Evolutionary conservation across 2,888 invertebrate genomes (phyloP), one percentile per base, ranked within the genome.

Genomic region (Scaptomyza tumidula): DNA sequence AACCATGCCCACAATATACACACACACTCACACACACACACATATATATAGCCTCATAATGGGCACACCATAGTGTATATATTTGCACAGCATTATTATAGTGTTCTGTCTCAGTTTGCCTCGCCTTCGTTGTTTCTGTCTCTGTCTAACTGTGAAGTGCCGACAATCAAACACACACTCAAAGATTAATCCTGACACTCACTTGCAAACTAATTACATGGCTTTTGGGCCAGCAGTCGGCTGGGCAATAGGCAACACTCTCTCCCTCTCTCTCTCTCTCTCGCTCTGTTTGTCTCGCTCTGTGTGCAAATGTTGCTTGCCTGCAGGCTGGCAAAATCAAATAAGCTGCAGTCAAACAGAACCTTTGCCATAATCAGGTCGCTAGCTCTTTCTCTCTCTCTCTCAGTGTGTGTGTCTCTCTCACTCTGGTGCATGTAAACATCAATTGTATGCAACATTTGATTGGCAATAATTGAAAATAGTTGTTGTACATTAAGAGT

Each of bases 381-480:
- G 84, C 69, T 9, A 41, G 24, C 31, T 14, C 16, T 31, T 13
- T 4, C 31, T 0, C 43, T 13, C 9, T 9, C 49, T 13, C n/a
- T 35, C 35, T 9, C 14, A 0, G 29, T 31, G 2, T 6, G 6
- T 46, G 14, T 14, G 2, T 16, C 14, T 11, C 4, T n/a, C 35
- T 11, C 19, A 39, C 14, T 48, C 19, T 58, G 60, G 59, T 68
- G 86, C 88, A 80, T 85, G 82, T 88, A 88, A 87, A 89, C 89
- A 89, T 83, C 89, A 83, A 86, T 87, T 88, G 88, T 89, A 89
- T 86, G 91, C 90, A 89, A 86, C 89, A 89, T 90, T 90, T 90
- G 90, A 90, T 91, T 90, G 90, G 89, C 86, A 90, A 91, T 90
- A 91, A 90, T 90, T 90, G 90, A 86, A 89, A 90, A 90, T 90